Base-by-base conservation (phyloP, 2,113 vertebrate species). In the Benitochromis conjunctus region DNA sequence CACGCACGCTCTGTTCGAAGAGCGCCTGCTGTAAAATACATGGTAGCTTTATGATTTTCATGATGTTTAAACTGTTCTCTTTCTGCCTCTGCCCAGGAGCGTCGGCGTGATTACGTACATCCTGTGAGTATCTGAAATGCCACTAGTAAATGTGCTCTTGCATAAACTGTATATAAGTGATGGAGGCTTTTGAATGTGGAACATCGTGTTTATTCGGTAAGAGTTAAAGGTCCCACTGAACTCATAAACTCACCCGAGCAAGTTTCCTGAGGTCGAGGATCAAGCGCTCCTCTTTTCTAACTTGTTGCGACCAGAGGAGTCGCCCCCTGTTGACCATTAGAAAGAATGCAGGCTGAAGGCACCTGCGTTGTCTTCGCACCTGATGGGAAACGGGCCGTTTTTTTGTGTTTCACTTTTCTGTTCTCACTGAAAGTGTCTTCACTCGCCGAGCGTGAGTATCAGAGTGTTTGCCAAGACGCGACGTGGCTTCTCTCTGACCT, bases 21-120 rank as follows among this genome's bases (percentile, higher is more conserved):
- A 87, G 71, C 84, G 86, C 60, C 78, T 91, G 89, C 80, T 60
- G 38, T 38, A 34, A 41, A 53, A 16, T 58, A 11, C 80, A 53
- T 14, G 1, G 10, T 85, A 11, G 29, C 26, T 46, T 58, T 36
- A 13, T 12, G 19, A 56, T 34, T 13, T 76, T 31, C 6, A 31
- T 13, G 46, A 9, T 13, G 71, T 51, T 51, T 5, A 3, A 2
- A 21, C 7, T 55, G 7, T 13, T 3, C 8, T 86, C n/a, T 79
- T 29, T 5, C 13, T 54, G 26, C 26, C 48, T 83, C 29, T 66
- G 11, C 58, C 10, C 83, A 95, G 95, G 95, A 95, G 95, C 14
- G 93, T 95, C 4, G 95, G 95, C 8, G 95, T 95, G 79, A 95
- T 95, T 29, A 95, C 95, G 54, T 95, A 95, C 93, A 95, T 95